phyloP scores from a whole-genome alignment of 2,888 invertebrate genomes.

The Dynastes tityus region DNA sequence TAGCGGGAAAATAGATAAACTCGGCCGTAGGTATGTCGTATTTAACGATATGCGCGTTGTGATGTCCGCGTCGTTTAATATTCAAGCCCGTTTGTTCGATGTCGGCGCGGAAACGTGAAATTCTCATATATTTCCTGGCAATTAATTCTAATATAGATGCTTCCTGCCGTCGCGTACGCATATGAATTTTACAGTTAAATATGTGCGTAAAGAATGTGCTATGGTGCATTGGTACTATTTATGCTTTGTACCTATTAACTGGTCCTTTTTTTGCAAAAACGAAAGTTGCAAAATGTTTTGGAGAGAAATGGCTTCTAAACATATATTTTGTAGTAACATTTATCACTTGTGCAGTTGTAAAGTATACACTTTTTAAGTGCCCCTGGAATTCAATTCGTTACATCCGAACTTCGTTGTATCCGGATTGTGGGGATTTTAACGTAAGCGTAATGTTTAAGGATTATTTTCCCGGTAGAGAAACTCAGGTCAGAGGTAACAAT shows the following conservation, averaged over 20 bases:
- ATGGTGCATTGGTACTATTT: no score
- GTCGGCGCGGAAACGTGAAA: conserved; percentile 45
- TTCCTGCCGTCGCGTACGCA: conserved; percentile 40
- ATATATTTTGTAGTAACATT: no score
- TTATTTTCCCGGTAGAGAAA: no score
- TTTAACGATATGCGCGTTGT: neutral
- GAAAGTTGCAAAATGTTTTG: no score
- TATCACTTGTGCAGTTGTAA: no score
- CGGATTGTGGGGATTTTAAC: no score
- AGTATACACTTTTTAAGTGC: no score
- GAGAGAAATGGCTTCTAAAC: no score
- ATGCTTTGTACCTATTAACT: neutral
- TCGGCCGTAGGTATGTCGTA: neutral
- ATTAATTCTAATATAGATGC: conserved; percentile 50
- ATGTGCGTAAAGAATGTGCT: neutral
- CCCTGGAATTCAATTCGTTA: no score
- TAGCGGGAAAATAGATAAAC: neutral
- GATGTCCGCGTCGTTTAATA: conserved; percentile 18
- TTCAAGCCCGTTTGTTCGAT: conserved; percentile 19
- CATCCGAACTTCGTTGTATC: no score
- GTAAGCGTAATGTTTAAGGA: no score
- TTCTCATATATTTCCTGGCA: conserved; percentile 46
- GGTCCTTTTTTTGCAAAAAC: neutral
- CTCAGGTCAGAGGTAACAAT: no score
- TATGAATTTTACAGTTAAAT: conserved; percentile 43